phyloP scores from a whole-genome alignment of 37 sponge, comb jelly and placozoan genomes.

The Cladorhizidae sp. region DNA sequence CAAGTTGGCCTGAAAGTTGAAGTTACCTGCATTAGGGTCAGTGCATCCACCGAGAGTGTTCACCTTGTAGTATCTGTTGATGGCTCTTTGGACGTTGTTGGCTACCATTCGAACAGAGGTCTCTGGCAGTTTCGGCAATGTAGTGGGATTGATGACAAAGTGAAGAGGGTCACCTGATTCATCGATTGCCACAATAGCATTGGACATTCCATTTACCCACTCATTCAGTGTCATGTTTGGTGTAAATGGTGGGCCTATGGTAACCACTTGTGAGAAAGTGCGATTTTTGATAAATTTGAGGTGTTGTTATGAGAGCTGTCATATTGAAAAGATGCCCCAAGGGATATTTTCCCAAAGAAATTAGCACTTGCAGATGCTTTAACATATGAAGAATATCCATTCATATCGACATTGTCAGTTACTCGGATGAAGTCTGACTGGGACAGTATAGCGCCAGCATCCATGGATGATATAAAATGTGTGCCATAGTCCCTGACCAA shows the following conservation, averaged over 20 bases:
- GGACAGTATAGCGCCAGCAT: constrained; percentile 65
- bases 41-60: constrained; percentile 77
- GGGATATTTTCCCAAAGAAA: constrained; percentile 46
- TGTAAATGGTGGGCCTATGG: constrained; percentile 60
- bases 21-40: constrained; percentile 52
- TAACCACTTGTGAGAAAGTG: constrained; percentile 51
- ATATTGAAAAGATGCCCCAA: constrained; percentile 16
- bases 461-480: constrained; percentile 52
- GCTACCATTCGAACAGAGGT: constrained; percentile 44
- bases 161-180: constrained; percentile 72
- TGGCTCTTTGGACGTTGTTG: constrained; percentile 41
- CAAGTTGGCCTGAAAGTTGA: constrained; percentile 70
- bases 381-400: not conserved
- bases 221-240: constrained; percentile 65
- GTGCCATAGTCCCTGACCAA: no score
- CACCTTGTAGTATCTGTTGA: constrained; percentile 61
- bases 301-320: not conserved
- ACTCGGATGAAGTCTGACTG: constrained; percentile 45
- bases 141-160: constrained; percentile 41
- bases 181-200: constrained; percentile 79
- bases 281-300: constrained; percentile 19
- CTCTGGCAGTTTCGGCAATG: constrained; percentile 65
- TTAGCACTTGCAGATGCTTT: constrained; percentile 61
- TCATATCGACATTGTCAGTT: not conserved
- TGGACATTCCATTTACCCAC: constrained; percentile 73